phyloP scores from a whole-genome alignment of 2,888 invertebrate genomes.

The Apotomis betuletana region DNA sequence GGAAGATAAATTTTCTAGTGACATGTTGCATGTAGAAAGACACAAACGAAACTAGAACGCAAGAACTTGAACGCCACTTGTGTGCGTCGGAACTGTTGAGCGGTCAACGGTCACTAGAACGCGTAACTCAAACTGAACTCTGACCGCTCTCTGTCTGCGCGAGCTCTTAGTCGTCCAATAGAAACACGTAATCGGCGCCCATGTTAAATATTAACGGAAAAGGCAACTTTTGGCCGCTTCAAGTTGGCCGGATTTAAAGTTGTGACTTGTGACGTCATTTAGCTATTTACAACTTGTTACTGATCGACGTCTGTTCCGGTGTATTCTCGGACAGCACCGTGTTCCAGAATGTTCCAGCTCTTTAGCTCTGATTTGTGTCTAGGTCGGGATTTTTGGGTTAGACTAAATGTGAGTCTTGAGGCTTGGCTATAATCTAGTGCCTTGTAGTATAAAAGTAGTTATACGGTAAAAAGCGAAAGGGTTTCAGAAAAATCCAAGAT shows the following conservation, averaged over 20 bases:
- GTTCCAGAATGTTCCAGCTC: slow-evolving; percentile 10
- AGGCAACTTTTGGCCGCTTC: slow-evolving; percentile 69
- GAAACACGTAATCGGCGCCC: slow-evolving; percentile 57
- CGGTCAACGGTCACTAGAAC: too few relatives aligned
- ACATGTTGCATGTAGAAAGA: too few relatives aligned
- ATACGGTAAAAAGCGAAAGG: too few relatives aligned
- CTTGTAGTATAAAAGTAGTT: too few relatives aligned
- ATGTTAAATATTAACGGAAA: slow-evolving; percentile 72
- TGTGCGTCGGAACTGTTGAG: too few relatives aligned
- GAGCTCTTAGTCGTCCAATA: not conserved
- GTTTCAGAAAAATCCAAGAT: too few relatives aligned
- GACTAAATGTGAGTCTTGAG: not conserved
- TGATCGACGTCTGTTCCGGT: slow-evolving; percentile 47
- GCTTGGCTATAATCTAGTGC: not conserved
- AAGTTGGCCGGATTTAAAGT: slow-evolving; percentile 67
- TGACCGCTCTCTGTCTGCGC: too few relatives aligned
- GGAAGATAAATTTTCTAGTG: too few relatives aligned
- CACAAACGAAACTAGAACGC: too few relatives aligned
- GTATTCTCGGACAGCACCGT: slow-evolving; percentile 30
- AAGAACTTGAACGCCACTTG: too few relatives aligned
- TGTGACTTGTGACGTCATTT: slow-evolving; percentile 74
- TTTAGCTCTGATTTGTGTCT: slow-evolving; percentile 30
- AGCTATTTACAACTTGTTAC: slow-evolving; percentile 63
- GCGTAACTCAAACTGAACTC: too few relatives aligned
- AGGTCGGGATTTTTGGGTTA: slow-evolving; percentile 27